Percentiles rank a stretch among this genome's conserved stretches.
Conservation (phyloP, 2,888 invertebrate genomes). For the Cephus sareptanus region DNA sequence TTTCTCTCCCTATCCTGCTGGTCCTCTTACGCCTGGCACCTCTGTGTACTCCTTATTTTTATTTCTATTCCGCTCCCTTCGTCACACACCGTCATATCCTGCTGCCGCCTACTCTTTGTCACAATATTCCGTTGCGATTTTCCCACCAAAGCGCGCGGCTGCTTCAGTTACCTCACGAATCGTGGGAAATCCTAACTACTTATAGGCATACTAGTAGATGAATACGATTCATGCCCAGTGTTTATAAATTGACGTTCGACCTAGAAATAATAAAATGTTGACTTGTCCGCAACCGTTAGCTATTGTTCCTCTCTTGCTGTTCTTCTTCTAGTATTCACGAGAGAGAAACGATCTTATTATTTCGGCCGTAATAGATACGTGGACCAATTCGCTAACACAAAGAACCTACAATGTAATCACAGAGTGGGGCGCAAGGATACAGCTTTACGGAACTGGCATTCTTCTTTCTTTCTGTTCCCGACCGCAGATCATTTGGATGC, state of each 20-base stretch:
- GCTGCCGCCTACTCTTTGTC: background rate
- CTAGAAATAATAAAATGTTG: too few species aligned
- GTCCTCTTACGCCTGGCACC: background rate
- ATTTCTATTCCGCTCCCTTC: background rate
- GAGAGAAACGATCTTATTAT: background rate
- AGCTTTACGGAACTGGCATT: background rate
- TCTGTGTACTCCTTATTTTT: background rate
- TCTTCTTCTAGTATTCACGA: background rate
- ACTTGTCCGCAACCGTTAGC: background rate
- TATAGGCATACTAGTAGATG: background rate
- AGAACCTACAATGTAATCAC: too few species aligned
- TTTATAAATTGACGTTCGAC: background rate
- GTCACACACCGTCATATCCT: background rate
- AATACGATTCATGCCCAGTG: background rate
- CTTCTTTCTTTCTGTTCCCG: background rate
- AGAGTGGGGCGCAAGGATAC: too few species aligned
- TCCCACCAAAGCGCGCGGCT: background rate
- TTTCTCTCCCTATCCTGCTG: background rate
- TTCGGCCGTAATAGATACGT: background rate
- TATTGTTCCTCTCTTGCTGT: background rate
- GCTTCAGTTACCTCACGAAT: background rate
- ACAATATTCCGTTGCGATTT: background rate
- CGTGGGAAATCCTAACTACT: background rate
- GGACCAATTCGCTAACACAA: background rate
- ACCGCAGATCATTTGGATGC: background rate